phyloP scores from a whole-genome alignment of 2,888 invertebrate species.

The Amblyteles armatorius region DNA sequence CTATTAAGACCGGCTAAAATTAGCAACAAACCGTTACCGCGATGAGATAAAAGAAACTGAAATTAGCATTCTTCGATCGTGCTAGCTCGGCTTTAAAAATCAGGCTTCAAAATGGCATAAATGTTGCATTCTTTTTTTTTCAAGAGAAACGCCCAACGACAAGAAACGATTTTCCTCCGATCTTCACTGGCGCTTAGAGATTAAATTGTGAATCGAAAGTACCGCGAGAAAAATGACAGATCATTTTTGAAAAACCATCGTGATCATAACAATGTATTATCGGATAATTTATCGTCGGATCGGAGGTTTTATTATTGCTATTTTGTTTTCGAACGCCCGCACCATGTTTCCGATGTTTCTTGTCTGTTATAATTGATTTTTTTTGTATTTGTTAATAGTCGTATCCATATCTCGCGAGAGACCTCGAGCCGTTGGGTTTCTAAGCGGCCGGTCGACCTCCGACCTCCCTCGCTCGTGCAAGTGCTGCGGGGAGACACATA shows the following conservation, averaged over 20 bases:
- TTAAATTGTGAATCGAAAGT: not conserved
- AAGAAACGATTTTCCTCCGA: too few species aligned
- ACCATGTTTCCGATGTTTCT: not conserved
- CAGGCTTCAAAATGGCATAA: not conserved
- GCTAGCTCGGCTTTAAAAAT: not conserved
- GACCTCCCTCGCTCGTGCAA: constrained; percentile 38
- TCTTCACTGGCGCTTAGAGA: too few species aligned
- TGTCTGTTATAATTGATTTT: not conserved
- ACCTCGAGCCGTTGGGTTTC: not conserved
- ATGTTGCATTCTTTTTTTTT: not conserved
- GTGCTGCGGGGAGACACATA: not conserved
- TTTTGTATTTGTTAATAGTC: not conserved
- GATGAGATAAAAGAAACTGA: not conserved
- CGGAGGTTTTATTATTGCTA: not conserved
- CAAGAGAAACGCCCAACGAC: too few species aligned
- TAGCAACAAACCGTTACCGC: not conserved
- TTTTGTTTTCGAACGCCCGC: not conserved
- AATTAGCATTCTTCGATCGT: not conserved
- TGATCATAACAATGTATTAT: not conserved
- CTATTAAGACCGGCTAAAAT: not conserved
- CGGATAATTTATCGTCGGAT: not conserved
- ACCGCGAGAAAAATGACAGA: not conserved
- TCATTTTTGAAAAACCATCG: not conserved
- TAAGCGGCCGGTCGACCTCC: constrained; percentile 43
- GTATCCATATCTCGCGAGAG: not conserved